Evolutionary conservation across 2,888 invertebrate genomes (phyloP), one percentile per base, ranked within the genome.

Genomic region (Shargacucullia verbasci): DNA sequence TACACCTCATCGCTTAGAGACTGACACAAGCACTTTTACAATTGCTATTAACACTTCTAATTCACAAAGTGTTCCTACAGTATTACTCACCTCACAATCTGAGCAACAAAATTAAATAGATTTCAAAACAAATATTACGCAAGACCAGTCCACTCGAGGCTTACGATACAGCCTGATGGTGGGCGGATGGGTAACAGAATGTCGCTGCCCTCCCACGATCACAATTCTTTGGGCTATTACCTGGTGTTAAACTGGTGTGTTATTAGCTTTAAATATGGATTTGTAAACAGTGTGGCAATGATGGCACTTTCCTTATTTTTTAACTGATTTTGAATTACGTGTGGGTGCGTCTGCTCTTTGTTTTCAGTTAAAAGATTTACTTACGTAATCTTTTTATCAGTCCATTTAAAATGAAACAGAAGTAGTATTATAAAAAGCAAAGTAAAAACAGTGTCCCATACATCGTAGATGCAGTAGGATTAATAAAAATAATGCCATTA

Each of bases 131-230:
- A 67, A 56, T 52, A 68, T 68, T 68, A 45, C 67, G 47, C 50
- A 68, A 68, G 27, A 15, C 15, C 46, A 52, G 71, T 57, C 12
- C 12, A 8, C 38, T 39, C 25, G 39, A 38, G 11, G 11, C 9
- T 56, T 64, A 64, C 57, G 48, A 64, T 70, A 57, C 35, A 37
- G 47, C 27, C 50, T 65, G 62, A 2, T 40, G 57, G 80, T 79
- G 78, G 79, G 80, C 68, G 79, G 69, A 64, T 69, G 53, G 55
- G 59, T 57, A 50, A 34, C 57, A 62, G 76, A 78, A 78, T 78
- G 75, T 61, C 60, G 61, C 58, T 58, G 73, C 50, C 70, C 70
- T 61, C 73, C 67, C 48, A 75, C 72, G 14, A 8, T 2, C 5
- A 13, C 14, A 37, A 11, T 31, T 27, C 47, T 40, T 27, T 62